Percentiles rank a stretch among this genome's conserved stretches.
These are phyloP conservation scores for Octodonta nipae DNA, from an alignment of 2,888 invertebrate genomes.

Conservation along the genomic window DNA sequence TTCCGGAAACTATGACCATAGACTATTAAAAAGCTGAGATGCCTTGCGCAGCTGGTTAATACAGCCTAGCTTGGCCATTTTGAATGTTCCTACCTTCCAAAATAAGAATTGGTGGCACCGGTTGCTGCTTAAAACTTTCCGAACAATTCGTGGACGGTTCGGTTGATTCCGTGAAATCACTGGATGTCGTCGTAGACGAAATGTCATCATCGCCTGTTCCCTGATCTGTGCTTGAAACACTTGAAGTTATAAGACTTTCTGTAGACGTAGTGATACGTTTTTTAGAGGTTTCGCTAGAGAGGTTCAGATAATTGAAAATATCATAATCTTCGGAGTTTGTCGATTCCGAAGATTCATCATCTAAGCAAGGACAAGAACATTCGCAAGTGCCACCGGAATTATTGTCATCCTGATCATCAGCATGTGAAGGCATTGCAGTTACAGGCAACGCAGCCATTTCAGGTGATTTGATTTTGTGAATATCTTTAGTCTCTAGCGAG, in stretches of 20 bases:
- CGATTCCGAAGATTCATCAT: conserved; percentile 30
- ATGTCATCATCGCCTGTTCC: no score
- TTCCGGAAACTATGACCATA: no score
- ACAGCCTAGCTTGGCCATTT: no score
- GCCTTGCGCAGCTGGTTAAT: no score
- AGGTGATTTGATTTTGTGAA: conserved; percentile 16
- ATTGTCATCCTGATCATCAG: conserved; percentile 11
- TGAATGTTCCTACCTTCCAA: conserved; percentile 68
- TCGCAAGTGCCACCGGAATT: conserved; percentile 55
- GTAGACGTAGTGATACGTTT: no score
- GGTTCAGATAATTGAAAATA: no score
- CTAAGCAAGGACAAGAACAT: conserved; percentile 60
- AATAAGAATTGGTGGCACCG: conserved; percentile 60
- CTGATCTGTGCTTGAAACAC: no score
- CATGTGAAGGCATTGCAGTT: conserved; percentile 6
- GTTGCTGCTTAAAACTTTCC: conserved; percentile 38
- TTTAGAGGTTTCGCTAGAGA: no score
- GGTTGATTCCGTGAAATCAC: conserved; percentile 13
- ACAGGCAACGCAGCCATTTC: conserved; percentile 11
- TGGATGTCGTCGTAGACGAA: conserved; percentile 8
- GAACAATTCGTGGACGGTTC: conserved; percentile 24
- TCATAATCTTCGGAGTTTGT: conserved; percentile 17
- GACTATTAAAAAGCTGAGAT: no score
- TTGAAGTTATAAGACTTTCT: no score
- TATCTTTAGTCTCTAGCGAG: conserved; percentile 34